These are phyloP conservation scores for Heliothis peltigera DNA, from an alignment of 2,888 invertebrate species.

Conservation along the genomic window DNA sequence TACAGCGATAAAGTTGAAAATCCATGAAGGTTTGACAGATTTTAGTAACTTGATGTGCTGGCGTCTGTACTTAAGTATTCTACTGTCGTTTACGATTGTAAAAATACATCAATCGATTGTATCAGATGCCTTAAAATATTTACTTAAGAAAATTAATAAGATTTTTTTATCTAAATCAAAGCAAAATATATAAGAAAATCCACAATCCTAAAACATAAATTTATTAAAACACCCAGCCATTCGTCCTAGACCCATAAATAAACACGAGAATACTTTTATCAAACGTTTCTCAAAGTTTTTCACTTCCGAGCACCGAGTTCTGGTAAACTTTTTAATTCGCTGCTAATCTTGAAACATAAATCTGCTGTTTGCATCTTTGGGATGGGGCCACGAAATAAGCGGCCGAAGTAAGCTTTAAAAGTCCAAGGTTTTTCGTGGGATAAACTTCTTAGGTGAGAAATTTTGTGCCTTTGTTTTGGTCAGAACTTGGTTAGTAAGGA, in stretches of 20 bases:
- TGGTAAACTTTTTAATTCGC: slow-evolving; percentile 70
- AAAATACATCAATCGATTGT: too few species aligned
- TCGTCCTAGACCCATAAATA: slow-evolving; percentile 46
- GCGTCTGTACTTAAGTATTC: too few species aligned
- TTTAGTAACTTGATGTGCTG: too few species aligned
- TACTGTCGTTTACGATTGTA: too few species aligned
- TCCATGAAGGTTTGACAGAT: too few species aligned
- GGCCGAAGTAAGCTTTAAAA: neutral
- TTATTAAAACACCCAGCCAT: slow-evolving; percentile 39
- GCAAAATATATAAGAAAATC: neutral
- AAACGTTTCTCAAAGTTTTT: slow-evolving; percentile 60
- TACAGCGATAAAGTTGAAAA: too few species aligned
- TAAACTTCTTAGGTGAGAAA: neutral
- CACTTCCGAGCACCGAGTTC: slow-evolving; percentile 59
- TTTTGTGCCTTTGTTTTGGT: neutral
- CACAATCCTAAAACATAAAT: slow-evolving; percentile 14
- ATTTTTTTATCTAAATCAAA: neutral
- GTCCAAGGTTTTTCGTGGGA: neutral
- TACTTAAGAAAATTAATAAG: too few species aligned
- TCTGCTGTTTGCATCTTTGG: slow-evolving; percentile 69
- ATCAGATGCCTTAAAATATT: too few species aligned
- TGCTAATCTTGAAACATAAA: slow-evolving; percentile 72
- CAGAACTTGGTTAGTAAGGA: neutral
- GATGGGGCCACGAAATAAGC: slow-evolving; percentile 30
- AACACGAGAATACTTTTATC: slow-evolving; percentile 64